Conservation (phyloP, 53 echinoderm and acorn worm genomes). For the Zoroaster sp. region DNA sequence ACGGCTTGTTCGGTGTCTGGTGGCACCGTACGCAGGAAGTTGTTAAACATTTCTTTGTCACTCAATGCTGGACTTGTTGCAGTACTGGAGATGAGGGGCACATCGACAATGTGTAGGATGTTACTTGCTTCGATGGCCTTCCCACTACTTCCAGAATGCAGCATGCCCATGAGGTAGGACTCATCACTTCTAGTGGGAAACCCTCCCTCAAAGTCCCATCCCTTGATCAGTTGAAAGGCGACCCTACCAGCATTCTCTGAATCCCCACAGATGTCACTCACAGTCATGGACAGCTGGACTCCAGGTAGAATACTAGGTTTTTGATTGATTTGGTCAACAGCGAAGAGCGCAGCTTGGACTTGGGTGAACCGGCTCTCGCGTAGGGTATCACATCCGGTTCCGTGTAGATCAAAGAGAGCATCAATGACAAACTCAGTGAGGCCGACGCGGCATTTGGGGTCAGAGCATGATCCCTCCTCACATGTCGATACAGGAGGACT, state of each 20-base stretch:
- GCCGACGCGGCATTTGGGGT: not conserved
- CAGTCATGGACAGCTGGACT: slow-evolving; percentile 65
- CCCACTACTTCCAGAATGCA: slow-evolving; percentile 23
- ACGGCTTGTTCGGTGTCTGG: slow-evolving; percentile 50
- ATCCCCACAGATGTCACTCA: slow-evolving; percentile 70
- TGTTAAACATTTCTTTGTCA: slow-evolving; percentile 34
- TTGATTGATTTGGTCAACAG: slow-evolving; percentile 62
- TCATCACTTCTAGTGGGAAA: not conserved
- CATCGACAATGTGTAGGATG: not conserved
- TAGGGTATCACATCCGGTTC: not conserved
- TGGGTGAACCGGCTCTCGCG: slow-evolving; percentile 51
- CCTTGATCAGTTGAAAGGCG: not conserved
- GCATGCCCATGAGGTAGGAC: slow-evolving; percentile 6
- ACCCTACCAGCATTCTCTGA: slow-evolving; percentile 20
- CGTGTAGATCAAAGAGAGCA: slow-evolving; percentile 15
- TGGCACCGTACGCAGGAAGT: slow-evolving; percentile 59
- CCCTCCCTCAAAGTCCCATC: slow-evolving; percentile 5
- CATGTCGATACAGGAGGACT: not conserved
- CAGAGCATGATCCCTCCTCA: not conserved
- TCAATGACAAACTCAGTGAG: slow-evolving; percentile 12
- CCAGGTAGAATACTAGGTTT: slow-evolving; percentile 51
- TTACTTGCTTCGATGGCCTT: slow-evolving; percentile 4
- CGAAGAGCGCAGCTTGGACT: slow-evolving; percentile 73
- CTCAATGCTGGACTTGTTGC: slow-evolving; percentile 53
- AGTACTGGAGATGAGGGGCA: slow-evolving; percentile 46